Evolutionary conservation across 2,797 vertebrate genomes (phyloP), one percentile per base, ranked within the genome.

Genomic region (Lerista edwardsae): DNA sequence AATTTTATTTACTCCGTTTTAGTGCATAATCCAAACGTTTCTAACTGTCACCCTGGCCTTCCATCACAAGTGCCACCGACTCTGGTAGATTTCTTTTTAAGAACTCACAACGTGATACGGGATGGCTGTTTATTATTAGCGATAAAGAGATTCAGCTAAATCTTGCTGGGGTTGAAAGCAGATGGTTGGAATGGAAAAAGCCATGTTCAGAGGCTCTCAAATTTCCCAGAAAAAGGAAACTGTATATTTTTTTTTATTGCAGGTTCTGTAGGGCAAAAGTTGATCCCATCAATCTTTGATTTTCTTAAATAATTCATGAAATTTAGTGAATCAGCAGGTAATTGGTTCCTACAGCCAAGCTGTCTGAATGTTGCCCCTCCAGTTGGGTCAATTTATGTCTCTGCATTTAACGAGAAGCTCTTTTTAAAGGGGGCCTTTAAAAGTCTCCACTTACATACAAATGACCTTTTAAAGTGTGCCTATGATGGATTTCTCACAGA

Each of bases 391-490:
- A 90, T 84, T 93, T 91, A 86, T 93, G 69, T 47, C 59, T 86
- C 81, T 82, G 39, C 65, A 79, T 76, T 74, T 83, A 87, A 86
- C 62, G 84, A 25, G 39, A 65, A 79, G 17, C 68, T 64, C 34
- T 34, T 85, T 88, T 86, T 85, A 91, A 88, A 9, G 69, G 55
- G 55, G 68, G 39, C 82, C 41, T 84, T 83, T 86, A 84, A 86
- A 87, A 82, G 14, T 84, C 83, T 75, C 61, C 83, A 84, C 85
- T 92, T 88, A 87, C 81, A 85, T 86, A 87, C 41, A 92, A 93
- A 90, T 87, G 85, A 86, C 87, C 86, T 88, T 90, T 93, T 91
- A 87, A 90, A 80, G 64, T 84, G 89, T 14, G 89, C 61, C 84
- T 81, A 8, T 80, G 71, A 86, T 77, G 71, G 81, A 84, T 75